A percentile compares a stretch with the other conserved stretches of the same genome.
These are phyloP conservation scores for Tribolium madens DNA, from an alignment of 1,140 invertebrate genomes.

Conservation along the genomic window DNA sequence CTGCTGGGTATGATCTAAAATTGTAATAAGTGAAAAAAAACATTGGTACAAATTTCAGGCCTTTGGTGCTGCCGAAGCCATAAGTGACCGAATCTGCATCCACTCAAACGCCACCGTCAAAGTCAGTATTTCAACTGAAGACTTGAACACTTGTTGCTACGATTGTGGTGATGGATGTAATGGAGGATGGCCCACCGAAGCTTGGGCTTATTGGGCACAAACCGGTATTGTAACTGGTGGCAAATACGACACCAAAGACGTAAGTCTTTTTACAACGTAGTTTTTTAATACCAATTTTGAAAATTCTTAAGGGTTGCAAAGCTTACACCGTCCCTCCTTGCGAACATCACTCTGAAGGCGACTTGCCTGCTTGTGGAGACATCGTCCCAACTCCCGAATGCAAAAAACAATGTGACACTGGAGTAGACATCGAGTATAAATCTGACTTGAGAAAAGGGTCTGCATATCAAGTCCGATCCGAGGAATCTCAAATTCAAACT, in stretches of 20 bases:
- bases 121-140: slow-evolving; percentile 72
- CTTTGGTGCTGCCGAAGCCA: slow-evolving; percentile 64
- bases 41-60: background rate
- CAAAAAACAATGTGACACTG: slow-evolving; percentile 68
- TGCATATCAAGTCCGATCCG: background rate
- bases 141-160: slow-evolving; percentile 71
- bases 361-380: slow-evolving; percentile 48
- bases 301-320: slow-evolving; percentile 50
- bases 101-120: slow-evolving; percentile 69
- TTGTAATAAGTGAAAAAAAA: background rate
- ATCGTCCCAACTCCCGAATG: slow-evolving; percentile 71
- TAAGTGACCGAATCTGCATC: slow-evolving; percentile 79
- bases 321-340: slow-evolving; percentile 74
- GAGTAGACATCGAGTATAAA: slow-evolving; percentile 69
- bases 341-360: slow-evolving; percentile 71
- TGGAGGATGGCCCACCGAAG: slow-evolving; percentile 69
- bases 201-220: slow-evolving; percentile 72
- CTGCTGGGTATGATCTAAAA: slow-evolving; percentile 7
- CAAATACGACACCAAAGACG: slow-evolving; percentile 67
- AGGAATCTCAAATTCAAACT: slow-evolving; percentile 46
- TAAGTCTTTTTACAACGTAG: slow-evolving; percentile 17
- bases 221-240: slow-evolving; percentile 74
- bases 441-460: slow-evolving; percentile 66
- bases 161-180: background rate
- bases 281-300: no score